These are phyloP conservation scores for Sapayoa aenigma DNA, from an alignment of 2,113 vertebrate species.

Conservation along the genomic window DNA sequence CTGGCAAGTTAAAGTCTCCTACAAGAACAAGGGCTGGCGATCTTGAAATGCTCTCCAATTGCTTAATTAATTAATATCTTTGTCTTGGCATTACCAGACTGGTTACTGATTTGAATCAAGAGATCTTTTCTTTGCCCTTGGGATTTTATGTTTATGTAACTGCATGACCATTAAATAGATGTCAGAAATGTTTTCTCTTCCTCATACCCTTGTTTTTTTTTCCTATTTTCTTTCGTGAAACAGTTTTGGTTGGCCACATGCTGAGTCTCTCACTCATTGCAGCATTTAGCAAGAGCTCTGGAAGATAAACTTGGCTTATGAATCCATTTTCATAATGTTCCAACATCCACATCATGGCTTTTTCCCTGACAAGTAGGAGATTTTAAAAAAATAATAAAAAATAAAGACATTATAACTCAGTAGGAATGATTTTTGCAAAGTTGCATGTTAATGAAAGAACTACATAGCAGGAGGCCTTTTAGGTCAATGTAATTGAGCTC, in stretches of 20 bases:
- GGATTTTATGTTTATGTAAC: slow-evolving; percentile 5
- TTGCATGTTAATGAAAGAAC: slow-evolving; percentile 71
- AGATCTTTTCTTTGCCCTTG: neutral
- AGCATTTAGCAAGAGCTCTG: slow-evolving; percentile 71
- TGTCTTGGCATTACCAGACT: neutral
- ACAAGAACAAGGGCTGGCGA: too few species aligned
- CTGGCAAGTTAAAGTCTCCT: too few species aligned
- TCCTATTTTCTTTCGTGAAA: slow-evolving; percentile 24
- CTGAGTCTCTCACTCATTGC: slow-evolving; percentile 68
- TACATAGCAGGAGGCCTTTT: slow-evolving; percentile 62
- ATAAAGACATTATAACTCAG: slow-evolving; percentile 73
- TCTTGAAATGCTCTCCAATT: too few species aligned
- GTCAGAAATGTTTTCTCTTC: slow-evolving; percentile 2
- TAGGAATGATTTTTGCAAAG: slow-evolving; percentile 64
- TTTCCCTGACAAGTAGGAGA: slow-evolving; percentile 58
- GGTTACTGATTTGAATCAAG: neutral
- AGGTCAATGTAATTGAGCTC: slow-evolving; percentile 69
- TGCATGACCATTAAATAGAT: slow-evolving; percentile 34
- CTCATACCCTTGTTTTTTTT: slow-evolving; percentile 1
- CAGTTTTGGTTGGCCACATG: slow-evolving; percentile 59
- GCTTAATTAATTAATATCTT: neutral
- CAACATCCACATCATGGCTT: slow-evolving; percentile 61
- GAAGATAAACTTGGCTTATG: slow-evolving; percentile 66
- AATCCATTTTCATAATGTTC: slow-evolving; percentile 78
- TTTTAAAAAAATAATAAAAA: slow-evolving; percentile 50